Evolutionary conservation across 2,888 invertebrate species (phyloP), one percentile per base, ranked within the genome.

Genomic region (Sminthurinus aureus): DNA sequence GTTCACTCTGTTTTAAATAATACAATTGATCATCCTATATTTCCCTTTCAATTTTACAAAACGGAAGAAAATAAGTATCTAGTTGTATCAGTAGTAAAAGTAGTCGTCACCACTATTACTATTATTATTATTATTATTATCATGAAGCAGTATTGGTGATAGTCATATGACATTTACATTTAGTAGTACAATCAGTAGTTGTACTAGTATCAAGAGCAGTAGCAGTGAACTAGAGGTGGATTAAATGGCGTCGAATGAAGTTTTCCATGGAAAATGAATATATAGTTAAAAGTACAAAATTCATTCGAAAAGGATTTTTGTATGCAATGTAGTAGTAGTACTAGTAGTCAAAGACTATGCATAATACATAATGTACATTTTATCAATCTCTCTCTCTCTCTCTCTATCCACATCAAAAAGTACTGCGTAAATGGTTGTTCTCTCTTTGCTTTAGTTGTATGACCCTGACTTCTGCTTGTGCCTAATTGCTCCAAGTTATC

Each of bases 401-500:
- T 38, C 38, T 38, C 38, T 38, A 11, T 73, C 73, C 38, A 38
- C 18, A 26, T 73, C 26, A 26, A 24, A 26, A 73, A 73, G 71
- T 24, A 71, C 71, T 71, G 71, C 71, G 71, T 71, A 71, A 71
- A 71, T 71, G 71, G 24, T 13, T 71, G 71, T 69, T 69, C 71
- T 71, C 71, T 71, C 71, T 22, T 71, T 71, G 24, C 76, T 77
- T 77, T 77, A 58, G 71, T 71, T 77, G 66, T 78, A 66, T 78
- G 78, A 78, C 78, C 78, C 78, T 78, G 78, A 78, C 52, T 78
- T 52, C 78, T 78, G 78, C 51, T 66, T 78, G 78, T 64, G 64
- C 78, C 66, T 78, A 78, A 78, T 78, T 78, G 78, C 78, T 64
- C 78, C 38, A 66, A 78, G 78, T 78, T 78, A 78, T 78, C 78